Base-by-base conservation (phyloP, 2,888 invertebrate species). In the Eupithecia subfuscata region DNA sequence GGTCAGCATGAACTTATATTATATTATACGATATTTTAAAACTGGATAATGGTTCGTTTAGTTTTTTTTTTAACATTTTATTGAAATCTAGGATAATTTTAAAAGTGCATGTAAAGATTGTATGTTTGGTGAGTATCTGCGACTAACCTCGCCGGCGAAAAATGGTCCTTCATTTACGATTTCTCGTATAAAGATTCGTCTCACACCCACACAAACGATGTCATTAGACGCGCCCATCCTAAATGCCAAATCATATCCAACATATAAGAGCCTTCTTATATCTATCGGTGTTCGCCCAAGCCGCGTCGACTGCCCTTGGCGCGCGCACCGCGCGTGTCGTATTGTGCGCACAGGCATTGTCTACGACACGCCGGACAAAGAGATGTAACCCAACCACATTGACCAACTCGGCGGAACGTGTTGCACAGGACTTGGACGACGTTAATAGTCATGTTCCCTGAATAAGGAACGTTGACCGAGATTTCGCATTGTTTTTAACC, bases 271-370 rank as follows among this genome's bases (percentile, higher is more conserved):
- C 63, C 69, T 68, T 43, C 43, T 71, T 30, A 45, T 70, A 52
- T 71, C 22, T 70, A 52, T 70, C 63, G 70, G 72, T 82, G 78
- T 77, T 80, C 78, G 80, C 79, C 80, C 75, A 75, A 76, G 77
- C 76, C 75, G 84, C 86, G 60, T 84, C 82, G 79, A 84, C 78
- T 84, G 89, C 85, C 90, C 89, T 90, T 91, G 92, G 84, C 79
- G 75, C 75, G 83, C 78, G 84, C 90, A 87, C 80, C 76, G 83
- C 87, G 91, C 91, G 90, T 92, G 87, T 88, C 92, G 84, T 84
- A 92, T 91, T 92, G 91, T 92, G 83, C 78, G 80, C 81, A 75
- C 80, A 78, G 80, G 83, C 86, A 88, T 90, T 91, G 90, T 91
- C 86, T 82, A 69, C 78, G 78, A 65, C 82, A 79, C 75, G 83